A percentile compares a stretch with the other conserved stretches of the same genome.
These are phyloP conservation scores for Anthopleura sola DNA, from an alignment of 64 coral and sea anemone genomes.

Conservation along the genomic window DNA sequence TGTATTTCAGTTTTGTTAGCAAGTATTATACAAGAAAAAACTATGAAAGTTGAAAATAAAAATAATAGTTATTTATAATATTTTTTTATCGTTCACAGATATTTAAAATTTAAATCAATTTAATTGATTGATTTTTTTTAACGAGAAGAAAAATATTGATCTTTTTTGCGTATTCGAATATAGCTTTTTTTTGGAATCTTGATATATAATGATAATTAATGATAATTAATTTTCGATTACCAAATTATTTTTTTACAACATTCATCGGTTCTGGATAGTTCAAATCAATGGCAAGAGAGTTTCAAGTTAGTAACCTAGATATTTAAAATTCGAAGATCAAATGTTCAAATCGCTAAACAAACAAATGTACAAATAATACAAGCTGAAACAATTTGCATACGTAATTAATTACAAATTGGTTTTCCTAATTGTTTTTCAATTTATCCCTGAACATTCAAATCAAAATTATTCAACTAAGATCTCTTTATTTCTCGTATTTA, in stretches of 20 bases:
- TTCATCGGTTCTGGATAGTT: too few relatives aligned
- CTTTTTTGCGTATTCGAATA: too few relatives aligned
- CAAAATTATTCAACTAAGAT: background rate
- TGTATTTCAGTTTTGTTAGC: too few relatives aligned
- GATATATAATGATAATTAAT: background rate
- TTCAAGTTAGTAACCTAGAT: too few relatives aligned
- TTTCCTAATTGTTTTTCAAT: background rate
- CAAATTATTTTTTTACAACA: background rate
- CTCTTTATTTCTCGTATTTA: background rate
- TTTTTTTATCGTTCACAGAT: too few relatives aligned
- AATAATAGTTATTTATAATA: too few relatives aligned
- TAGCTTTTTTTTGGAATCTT: too few relatives aligned
- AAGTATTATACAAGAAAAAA: too few relatives aligned
- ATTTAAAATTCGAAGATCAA: background rate
- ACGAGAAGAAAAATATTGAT: too few relatives aligned
- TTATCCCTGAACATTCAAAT: background rate
- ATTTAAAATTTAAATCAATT: background rate
- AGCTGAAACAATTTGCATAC: background rate
- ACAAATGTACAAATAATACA: background rate
- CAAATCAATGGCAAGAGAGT: too few relatives aligned
- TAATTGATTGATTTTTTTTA: too few relatives aligned
- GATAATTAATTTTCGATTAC: background rate
- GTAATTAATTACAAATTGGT: background rate
- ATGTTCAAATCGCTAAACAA: background rate
- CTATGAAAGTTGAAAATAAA: too few relatives aligned